phyloP scores from a whole-genome alignment of 2,888 invertebrate species.

The Xylocampa areola region DNA sequence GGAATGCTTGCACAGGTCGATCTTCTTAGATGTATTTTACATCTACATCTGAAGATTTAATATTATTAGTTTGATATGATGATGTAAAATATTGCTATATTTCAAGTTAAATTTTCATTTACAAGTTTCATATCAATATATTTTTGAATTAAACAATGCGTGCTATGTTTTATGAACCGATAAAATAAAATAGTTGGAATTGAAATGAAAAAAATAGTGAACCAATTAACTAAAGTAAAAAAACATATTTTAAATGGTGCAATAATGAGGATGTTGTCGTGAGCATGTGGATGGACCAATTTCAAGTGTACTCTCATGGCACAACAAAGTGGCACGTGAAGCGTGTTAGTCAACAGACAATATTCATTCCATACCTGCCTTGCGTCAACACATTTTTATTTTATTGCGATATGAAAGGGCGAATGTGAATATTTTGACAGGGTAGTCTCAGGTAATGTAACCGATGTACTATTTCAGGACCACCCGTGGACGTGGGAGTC shows the following conservation, averaged over 20 bases:
- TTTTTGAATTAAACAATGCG: not conserved
- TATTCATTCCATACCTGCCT: not conserved
- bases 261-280: slow-evolving; percentile 17
- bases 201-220: not conserved
- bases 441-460: slow-evolving; percentile 65
- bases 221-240: not conserved
- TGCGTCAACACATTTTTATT: not conserved
- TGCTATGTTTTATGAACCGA: too few species aligned
- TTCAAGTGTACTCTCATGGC: not conserved
- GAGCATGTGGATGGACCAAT: slow-evolving; percentile 7
- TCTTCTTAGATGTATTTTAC: too few species aligned
- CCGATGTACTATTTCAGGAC: slow-evolving; percentile 90
- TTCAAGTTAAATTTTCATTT: too few species aligned
- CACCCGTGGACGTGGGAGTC: slow-evolving; percentile 94
- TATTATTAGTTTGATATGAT: too few species aligned
- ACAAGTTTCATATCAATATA: too few species aligned
- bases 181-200: not conserved
- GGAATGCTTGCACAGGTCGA: too few species aligned
- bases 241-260: not conserved
- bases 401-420: slow-evolving; percentile 2
- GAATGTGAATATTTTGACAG: slow-evolving; percentile 25
- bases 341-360: not conserved
- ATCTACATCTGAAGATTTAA: too few species aligned
- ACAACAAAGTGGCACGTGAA: not conserved
- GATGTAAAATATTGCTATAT: too few species aligned